A percentile compares a stretch with the other conserved stretches of the same genome.
Evolutionary conservation across 2,797 vertebrate species (phyloP).

Genomic region (Lagodon rhomboides): DNA sequence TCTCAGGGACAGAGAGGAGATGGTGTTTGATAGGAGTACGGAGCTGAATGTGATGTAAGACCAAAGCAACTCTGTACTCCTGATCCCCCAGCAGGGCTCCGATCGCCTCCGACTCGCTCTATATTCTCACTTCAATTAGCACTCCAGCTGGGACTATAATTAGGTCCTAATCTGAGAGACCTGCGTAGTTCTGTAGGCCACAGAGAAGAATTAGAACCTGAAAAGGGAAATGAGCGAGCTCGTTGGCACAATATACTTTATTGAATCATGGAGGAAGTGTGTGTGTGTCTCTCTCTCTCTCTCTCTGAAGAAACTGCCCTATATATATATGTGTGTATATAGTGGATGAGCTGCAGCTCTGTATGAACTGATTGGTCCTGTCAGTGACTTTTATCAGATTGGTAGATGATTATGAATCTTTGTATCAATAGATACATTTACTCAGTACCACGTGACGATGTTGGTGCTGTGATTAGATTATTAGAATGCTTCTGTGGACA

Average conservation of each 20-base stretch:
- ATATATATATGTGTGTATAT: too few species aligned
- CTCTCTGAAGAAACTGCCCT: too few species aligned
- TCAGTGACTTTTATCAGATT: not conserved
- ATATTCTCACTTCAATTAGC: conserved; percentile 51
- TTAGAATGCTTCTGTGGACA: too few species aligned
- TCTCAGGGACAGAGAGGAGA: not conserved
- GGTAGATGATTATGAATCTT: not conserved
- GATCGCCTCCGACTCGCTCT: not conserved
- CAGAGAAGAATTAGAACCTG: not conserved
- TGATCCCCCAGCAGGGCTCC: not conserved
- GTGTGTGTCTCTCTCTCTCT: too few species aligned
- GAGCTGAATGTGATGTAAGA: conserved; percentile 23
- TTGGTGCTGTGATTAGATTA: too few species aligned
- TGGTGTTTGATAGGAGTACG: not conserved
- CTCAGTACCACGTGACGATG: too few species aligned
- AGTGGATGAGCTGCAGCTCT: too few species aligned
- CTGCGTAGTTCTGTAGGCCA: conserved; percentile 13
- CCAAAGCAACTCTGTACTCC: not conserved
- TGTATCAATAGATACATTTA: not conserved
- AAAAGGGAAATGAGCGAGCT: not conserved
- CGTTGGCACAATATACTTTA: not conserved
- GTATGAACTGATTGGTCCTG: too few species aligned
- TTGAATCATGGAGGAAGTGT: not conserved
- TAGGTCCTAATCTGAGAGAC: conserved; percentile 37
- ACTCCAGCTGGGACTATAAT: conserved; percentile 56